A percentile compares a stretch with the other conserved stretches of the same genome.
phyloP scores from a whole-genome alignment of 1,140 invertebrate species.

The Xylocopa sonorina region DNA sequence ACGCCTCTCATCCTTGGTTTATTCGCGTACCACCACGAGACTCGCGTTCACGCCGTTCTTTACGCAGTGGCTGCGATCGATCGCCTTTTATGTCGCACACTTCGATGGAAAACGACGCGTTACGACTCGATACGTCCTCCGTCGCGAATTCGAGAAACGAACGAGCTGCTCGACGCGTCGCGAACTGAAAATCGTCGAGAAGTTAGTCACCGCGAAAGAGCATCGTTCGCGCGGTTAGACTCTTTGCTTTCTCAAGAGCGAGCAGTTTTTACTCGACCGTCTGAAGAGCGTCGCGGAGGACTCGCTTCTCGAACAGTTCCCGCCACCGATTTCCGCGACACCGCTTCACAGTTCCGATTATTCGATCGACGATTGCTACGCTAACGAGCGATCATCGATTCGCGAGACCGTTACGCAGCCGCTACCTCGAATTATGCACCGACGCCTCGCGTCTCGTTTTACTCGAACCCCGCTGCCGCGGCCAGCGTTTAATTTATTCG shows the following conservation, averaged over 20 bases:
- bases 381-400: slow-evolving; percentile 18
- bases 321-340: too few species aligned
- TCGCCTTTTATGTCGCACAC: neutral
- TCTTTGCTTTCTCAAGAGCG: too few species aligned
- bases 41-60: neutral
- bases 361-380: neutral
- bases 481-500: slow-evolving; percentile 19
- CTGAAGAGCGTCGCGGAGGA: too few species aligned
- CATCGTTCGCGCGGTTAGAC: neutral
- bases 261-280: too few species aligned
- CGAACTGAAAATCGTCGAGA: neutral
- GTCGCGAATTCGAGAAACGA: neutral
- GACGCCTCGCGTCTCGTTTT: neutral
- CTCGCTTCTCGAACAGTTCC: too few species aligned
- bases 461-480: neutral
- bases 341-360: too few species aligned
- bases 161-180: neutral
- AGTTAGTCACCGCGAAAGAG: too few species aligned
- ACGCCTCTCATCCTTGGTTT: neutral
- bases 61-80: neutral
- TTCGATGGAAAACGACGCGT: neutral
- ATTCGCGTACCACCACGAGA: neutral
- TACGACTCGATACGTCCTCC: neutral
- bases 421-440: neutral
- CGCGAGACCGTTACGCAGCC: neutral